Evolutionary conservation across 2,888 invertebrate genomes (phyloP), one percentile per base, ranked within the genome.

Genomic region (Leptinotarsa peninsularis): DNA sequence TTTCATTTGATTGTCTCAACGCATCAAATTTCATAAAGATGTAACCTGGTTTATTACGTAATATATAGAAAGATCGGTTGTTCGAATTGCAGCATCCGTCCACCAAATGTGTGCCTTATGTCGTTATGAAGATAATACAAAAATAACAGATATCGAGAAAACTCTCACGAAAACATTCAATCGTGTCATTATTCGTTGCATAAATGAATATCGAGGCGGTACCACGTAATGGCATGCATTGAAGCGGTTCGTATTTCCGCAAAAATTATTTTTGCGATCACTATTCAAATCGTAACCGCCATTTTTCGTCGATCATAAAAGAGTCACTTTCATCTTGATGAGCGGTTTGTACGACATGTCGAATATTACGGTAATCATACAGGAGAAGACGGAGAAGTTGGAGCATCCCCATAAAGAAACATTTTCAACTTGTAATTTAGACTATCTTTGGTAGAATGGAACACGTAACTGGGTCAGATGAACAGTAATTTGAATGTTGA

Each of bases 151-250:
- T 70, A 70, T 52, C 70, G 70, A 49, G 17, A n/a, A 49, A 27
- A 70, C 54, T 23, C 66, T 67, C 67, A 63, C 67, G 67, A 63
- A 49, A 67, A 60, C 15, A 54, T 60, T 68, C 58, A 49, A 70
- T 58, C 63, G 63, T 63, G 63, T 63, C 27, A 71, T 74, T 74
- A 74, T 71, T 71, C 66, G 33, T 71, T 74, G 67, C 74, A 74
- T 70, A 74, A 74, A 74, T 74, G 71, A 74, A 73, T 68, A 66
- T 50, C 67, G 33, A 50, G 43, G 15, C 33, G 43, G 43, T 43
- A 43, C 43, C 43, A 33, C 14, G 66, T 74, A 70, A 74, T 74
- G 66, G 69, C 74, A 74, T 56, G 60, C 58, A 67, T 49, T 18
- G 7, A 49, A 56, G 67, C 58, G 58, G 21, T 58, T 58, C 23